Conservation (phyloP, 1,140 invertebrate genomes). For the Babylonia areolata region DNA sequence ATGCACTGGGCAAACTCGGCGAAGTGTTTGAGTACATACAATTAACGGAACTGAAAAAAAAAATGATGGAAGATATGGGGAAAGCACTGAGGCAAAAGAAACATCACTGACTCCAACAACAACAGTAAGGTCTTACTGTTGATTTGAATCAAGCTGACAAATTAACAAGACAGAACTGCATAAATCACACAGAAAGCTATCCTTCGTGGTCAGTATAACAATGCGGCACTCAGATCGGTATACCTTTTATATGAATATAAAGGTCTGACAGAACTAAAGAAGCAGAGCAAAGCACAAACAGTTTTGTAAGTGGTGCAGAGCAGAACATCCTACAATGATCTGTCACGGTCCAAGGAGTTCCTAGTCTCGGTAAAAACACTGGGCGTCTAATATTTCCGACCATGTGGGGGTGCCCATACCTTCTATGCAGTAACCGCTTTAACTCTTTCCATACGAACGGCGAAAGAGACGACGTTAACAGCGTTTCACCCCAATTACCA, state of each 20-base stretch:
- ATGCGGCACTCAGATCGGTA: background rate
- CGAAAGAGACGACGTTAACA: too few relatives aligned
- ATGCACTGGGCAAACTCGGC: background rate
- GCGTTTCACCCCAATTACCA: too few relatives aligned
- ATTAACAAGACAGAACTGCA: background rate
- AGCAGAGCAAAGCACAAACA: background rate
- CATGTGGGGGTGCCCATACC: too few relatives aligned
- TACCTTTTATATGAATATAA: background rate
- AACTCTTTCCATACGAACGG: too few relatives aligned
- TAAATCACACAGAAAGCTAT: background rate
- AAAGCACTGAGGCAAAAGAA: background rate
- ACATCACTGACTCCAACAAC: background rate
- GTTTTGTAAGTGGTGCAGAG: background rate
- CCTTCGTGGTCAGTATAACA: background rate
- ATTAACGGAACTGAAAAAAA: background rate
- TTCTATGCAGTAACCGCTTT: too few relatives aligned
- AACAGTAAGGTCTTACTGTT: background rate
- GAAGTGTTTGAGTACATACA: background rate
- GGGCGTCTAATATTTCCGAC: too few relatives aligned
- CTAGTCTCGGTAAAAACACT: background rate
- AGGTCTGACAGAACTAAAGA: background rate
- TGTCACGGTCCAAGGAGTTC: background rate
- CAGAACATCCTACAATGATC: background rate
- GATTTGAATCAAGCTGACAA: background rate
- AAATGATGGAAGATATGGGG: too few relatives aligned